Percentiles rank a stretch among this genome's conserved stretches.
phyloP scores from a whole-genome alignment of 1,140 invertebrate species.

The Drosophila navojoa region DNA sequence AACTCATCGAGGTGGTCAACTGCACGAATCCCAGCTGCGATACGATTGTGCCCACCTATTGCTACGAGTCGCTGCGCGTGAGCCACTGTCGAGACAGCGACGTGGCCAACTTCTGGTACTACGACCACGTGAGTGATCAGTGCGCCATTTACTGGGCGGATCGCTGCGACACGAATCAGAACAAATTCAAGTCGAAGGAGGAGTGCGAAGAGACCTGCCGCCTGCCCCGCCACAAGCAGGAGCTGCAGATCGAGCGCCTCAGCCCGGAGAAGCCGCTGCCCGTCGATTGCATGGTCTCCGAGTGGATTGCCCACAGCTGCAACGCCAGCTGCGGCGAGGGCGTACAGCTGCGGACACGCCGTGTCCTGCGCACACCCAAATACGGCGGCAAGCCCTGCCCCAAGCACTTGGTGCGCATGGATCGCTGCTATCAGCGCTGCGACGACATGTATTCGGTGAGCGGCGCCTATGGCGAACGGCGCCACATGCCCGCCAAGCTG shows the following conservation, averaged over 20 bases:
- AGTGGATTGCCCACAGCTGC: constrained; percentile 88
- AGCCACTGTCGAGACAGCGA: constrained; percentile 89
- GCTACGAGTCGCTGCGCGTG: constrained; percentile 79
- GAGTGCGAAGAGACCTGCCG: constrained; percentile 83
- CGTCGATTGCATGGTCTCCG: constrained; percentile 86
- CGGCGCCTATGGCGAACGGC: constrained; percentile 48
- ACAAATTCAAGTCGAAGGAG: constrained; percentile 88
- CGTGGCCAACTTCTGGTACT: constrained; percentile 88
- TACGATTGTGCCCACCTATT: constrained; percentile 83
- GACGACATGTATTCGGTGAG: constrained; percentile 78
- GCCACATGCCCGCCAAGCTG: constrained; percentile 43
- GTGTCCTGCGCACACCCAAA: constrained; percentile 85
- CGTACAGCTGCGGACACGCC: constrained; percentile 84
- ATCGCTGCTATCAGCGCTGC: constrained; percentile 78
- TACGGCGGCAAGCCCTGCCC: constrained; percentile 90
- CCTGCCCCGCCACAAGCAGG: constrained; percentile 61
- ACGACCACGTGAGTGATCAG: constrained; percentile 86
- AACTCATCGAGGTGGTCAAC: constrained; percentile 84
- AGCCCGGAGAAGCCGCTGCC: constrained; percentile 57
- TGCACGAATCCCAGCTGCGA: constrained; percentile 85
- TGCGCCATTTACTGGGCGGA: constrained; percentile 91
- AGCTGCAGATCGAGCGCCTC: constrained; percentile 57
- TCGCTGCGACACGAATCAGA: constrained; percentile 90
- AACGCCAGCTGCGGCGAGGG: constrained; percentile 87
- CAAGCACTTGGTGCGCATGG: constrained; percentile 84